Percentiles rank a stretch among this genome's conserved stretches.
Conservation (phyloP, 92 coral and sea anemone genomes). For the Montipora capitata region DNA sequence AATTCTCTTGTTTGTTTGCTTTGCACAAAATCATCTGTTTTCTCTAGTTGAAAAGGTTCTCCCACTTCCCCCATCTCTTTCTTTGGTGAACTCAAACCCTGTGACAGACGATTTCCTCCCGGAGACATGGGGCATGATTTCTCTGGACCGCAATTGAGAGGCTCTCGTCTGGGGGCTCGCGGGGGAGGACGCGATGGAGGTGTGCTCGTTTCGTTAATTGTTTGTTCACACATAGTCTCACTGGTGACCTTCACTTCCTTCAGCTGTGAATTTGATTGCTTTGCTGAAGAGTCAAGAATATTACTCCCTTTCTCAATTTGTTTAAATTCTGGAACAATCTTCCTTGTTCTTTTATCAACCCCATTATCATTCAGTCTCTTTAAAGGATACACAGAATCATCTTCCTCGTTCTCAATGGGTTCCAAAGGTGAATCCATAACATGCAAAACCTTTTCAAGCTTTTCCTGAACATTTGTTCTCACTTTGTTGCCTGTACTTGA, state of each 20-base stretch:
- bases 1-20: background rate
- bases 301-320: background rate
- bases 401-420: background rate
- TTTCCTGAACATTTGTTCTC: background rate
- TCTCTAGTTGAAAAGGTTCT: constrained; percentile 8
- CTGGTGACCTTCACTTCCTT: background rate
- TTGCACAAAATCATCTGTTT: background rate
- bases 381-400: constrained; percentile 76
- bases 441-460: constrained; percentile 1
- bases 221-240: background rate
- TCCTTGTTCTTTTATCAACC: constrained; percentile 11
- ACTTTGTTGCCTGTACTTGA: background rate
- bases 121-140: constrained; percentile 75
- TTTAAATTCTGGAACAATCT: background rate
- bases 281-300: constrained; percentile 9
- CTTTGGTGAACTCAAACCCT: background rate
- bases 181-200: constrained; percentile 43
- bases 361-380: constrained; percentile 56
- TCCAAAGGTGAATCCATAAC: constrained; percentile 6
- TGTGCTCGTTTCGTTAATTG: background rate
- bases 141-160: constrained; percentile 12
- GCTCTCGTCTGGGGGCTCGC: background rate
- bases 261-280: background rate
- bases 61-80: background rate
- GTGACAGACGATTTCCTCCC: constrained; percentile 39